Conservation (phyloP, 2,888 invertebrate species). For the Biston stratarius region DNA sequence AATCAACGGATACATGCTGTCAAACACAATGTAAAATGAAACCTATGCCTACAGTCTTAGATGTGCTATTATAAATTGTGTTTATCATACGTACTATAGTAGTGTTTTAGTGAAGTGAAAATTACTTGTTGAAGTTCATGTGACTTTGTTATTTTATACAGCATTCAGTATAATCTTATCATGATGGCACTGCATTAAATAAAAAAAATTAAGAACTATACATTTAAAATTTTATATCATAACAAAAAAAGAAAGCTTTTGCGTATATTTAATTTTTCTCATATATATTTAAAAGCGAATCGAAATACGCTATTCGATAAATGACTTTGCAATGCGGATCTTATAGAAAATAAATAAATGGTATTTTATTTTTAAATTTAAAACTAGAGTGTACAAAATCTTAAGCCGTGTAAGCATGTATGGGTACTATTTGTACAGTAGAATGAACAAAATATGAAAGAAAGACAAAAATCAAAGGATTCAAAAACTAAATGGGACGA, state of each 20-base stretch:
- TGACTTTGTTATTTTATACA: slow-evolving; percentile 9
- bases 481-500: slow-evolving; percentile 63
- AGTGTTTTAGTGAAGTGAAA: slow-evolving; percentile 22
- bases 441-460: slow-evolving; percentile 50
- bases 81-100: slow-evolving; percentile 8
- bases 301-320: slow-evolving; percentile 30
- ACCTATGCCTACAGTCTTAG: slow-evolving; percentile 31
- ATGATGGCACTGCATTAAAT: slow-evolving; percentile 25
- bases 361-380: neutral
- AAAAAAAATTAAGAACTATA: slow-evolving; percentile 14
- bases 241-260: slow-evolving; percentile 17
- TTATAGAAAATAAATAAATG: slow-evolving; percentile 33
- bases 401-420: slow-evolving; percentile 75
- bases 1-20: slow-evolving; percentile 66
- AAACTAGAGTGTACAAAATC: slow-evolving; percentile 49
- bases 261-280: slow-evolving; percentile 15
- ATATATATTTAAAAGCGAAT: slow-evolving; percentile 28
- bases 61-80: slow-evolving; percentile 27
- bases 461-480: slow-evolving; percentile 53
- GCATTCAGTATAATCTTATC: neutral
- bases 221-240: slow-evolving; percentile 5
- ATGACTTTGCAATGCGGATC: slow-evolving; percentile 42
- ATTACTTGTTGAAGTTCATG: neutral
- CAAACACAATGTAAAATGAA: slow-evolving; percentile 49
- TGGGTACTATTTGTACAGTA: slow-evolving; percentile 52